Evolutionary conservation across 37 sponge, comb jelly and placozoan genomes (phyloP).

Genomic region (Axinella damicornis): DNA sequence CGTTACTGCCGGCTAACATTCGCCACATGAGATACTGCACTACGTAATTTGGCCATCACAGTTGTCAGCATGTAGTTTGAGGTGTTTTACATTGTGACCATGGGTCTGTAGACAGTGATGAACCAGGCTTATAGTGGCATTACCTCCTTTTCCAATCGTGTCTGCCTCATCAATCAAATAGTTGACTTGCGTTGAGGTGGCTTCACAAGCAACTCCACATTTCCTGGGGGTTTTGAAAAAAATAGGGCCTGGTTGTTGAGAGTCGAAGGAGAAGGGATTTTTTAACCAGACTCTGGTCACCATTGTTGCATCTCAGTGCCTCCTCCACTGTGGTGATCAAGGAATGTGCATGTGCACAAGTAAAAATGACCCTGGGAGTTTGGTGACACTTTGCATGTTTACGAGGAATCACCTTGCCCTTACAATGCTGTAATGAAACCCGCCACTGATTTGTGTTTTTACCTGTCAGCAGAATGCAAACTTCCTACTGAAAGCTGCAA

Average conservation of each 20-base stretch:
- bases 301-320: too few relatives aligned
- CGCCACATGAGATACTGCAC: slow-evolving; percentile 30
- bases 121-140: slow-evolving; percentile 37
- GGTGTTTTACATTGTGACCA: background rate
- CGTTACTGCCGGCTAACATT: slow-evolving; percentile 29
- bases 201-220: slow-evolving; percentile 14
- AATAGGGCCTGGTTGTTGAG: slow-evolving; percentile 53
- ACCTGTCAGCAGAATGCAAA: too few relatives aligned
- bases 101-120: slow-evolving; percentile 37
- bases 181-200: slow-evolving; percentile 5
- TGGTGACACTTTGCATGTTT: too few relatives aligned
- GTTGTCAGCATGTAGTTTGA: background rate
- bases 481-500: too few relatives aligned
- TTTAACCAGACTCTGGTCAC: too few relatives aligned
- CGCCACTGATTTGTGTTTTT: too few relatives aligned
- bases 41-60: slow-evolving; percentile 5
- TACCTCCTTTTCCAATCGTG: slow-evolving; percentile 29
- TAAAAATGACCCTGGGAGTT: too few relatives aligned
- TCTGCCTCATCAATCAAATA: slow-evolving; percentile 52
- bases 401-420: too few relatives aligned
- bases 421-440: too few relatives aligned
- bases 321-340: too few relatives aligned
- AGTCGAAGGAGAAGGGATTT: slow-evolving; percentile 11
- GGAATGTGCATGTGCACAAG: too few relatives aligned
- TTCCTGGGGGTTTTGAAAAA: slow-evolving; percentile 37